phyloP scores from a whole-genome alignment of 2,797 vertebrate genomes.

The Lacerta viridis region DNA sequence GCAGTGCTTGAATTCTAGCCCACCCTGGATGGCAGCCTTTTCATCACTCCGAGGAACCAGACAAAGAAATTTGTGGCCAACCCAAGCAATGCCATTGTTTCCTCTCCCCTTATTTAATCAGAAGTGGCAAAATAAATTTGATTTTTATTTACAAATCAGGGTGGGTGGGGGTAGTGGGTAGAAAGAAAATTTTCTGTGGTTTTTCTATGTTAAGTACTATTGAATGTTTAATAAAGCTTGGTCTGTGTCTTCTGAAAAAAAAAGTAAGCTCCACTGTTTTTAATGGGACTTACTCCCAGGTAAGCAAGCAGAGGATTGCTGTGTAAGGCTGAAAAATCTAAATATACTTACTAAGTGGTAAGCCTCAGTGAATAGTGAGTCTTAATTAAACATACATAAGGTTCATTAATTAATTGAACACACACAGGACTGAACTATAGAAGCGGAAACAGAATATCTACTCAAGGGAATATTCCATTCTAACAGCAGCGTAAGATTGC shows the following conservation, averaged over 20 bases:
- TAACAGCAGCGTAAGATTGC: slow-evolving; percentile 21
- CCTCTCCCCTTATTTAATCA: slow-evolving; percentile 17
- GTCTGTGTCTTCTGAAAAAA: no score
- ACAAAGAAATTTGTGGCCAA: neutral
- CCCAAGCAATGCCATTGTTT: neutral
- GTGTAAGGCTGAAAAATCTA: neutral
- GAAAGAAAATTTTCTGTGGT: no score
- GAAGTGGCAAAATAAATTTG: neutral
- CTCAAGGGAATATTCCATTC: neutral
- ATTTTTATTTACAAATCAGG: no score
- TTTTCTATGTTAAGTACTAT: no score
- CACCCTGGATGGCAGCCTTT: neutral
- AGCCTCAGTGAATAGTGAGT: neutral
- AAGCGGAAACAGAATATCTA: slow-evolving; percentile 11
- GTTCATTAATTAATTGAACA: neutral
- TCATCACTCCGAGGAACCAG: slow-evolving; percentile 20
- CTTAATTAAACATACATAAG: neutral
- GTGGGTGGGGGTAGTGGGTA: no score
- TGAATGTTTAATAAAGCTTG: no score
- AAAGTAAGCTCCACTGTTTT: neutral
- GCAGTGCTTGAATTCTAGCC: slow-evolving; percentile 20
- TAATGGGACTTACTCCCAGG: no score
- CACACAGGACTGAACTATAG: neutral
- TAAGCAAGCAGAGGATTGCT: neutral
- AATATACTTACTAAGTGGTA: neutral